Percentiles rank a stretch among this genome's conserved stretches.
These are phyloP conservation scores for Blastomussa wellsi DNA, from an alignment of 92 coral and sea anemone genomes.

Conservation along the genomic window DNA sequence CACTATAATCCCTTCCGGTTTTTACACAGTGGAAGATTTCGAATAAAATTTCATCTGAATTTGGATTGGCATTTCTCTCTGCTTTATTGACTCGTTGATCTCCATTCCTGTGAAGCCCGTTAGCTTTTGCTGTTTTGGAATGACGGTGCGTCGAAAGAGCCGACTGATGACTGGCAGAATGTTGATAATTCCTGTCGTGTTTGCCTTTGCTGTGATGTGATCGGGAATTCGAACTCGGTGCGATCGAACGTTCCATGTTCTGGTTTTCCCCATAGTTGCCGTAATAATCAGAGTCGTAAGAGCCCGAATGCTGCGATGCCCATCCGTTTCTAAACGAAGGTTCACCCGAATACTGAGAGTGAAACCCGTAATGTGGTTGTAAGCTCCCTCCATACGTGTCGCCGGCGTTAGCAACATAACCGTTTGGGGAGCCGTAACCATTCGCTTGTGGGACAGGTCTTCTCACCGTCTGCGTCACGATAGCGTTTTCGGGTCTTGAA, in stretches of 20 bases:
- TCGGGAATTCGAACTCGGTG: constrained; percentile 34
- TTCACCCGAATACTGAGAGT: background rate
- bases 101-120: background rate
- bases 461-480: background rate
- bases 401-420: constrained; percentile 21
- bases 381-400: background rate
- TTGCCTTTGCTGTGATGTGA: constrained; percentile 5
- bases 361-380: constrained; percentile 11
- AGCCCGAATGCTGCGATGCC: background rate
- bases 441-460: constrained; percentile 14
- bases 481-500: constrained; percentile 36
- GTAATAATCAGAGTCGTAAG: constrained; percentile 4
- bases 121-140: background rate
- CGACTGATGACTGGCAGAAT: constrained; percentile 7
- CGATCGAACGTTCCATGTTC: constrained; percentile 44
- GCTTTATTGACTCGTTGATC: background rate
- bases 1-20: constrained; percentile 66
- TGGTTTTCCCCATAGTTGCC: constrained; percentile 35
- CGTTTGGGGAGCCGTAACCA: background rate
- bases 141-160: constrained; percentile 16
- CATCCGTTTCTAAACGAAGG: constrained; percentile 5
- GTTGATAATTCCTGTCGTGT: constrained; percentile 7
- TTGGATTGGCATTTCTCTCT: background rate
- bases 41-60: constrained; percentile 66
- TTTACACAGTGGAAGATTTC: constrained; percentile 63